These are phyloP conservation scores for Tiphia femorata DNA, from an alignment of 2,888 invertebrate species.

Conservation along the genomic window DNA sequence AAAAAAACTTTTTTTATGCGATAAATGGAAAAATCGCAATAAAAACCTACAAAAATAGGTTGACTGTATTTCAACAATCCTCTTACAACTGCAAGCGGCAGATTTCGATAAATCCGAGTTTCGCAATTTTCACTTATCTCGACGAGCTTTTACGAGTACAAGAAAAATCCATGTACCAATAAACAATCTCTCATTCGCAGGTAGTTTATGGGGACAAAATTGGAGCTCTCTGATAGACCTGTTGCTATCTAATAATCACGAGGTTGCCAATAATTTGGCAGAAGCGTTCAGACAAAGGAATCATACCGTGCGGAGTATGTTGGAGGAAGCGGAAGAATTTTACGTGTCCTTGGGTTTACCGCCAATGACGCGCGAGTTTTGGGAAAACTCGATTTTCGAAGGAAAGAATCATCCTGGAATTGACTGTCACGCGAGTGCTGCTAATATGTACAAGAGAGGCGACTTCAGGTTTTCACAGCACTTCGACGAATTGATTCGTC, in stretches of 20 bases:
- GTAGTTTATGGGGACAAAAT: conserved; percentile 80
- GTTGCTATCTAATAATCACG: conserved; percentile 70
- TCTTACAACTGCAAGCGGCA: too few species aligned
- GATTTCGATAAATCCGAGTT: too few species aligned
- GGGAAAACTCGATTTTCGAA: conserved; percentile 74
- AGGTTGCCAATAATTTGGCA: conserved; percentile 70
- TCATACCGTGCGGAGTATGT: conserved; percentile 75
- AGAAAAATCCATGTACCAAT: too few species aligned
- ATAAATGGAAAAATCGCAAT: too few species aligned
- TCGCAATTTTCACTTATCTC: too few species aligned
- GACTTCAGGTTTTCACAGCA: conserved; percentile 80
- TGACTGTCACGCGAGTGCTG: conserved; percentile 79
- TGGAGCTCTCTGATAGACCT: conserved; percentile 76
- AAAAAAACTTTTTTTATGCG: too few species aligned
- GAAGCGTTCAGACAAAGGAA: conserved; percentile 71
- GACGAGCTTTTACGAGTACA: too few species aligned
- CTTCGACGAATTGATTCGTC: too few species aligned
- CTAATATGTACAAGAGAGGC: conserved; percentile 76
- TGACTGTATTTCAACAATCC: too few species aligned
- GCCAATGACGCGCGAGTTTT: conserved; percentile 75
- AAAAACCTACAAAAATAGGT: too few species aligned
- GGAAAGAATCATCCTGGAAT: conserved; percentile 62
- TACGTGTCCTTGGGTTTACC: conserved; percentile 77
- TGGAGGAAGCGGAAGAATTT: conserved; percentile 76
- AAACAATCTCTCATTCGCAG: too few species aligned